A percentile compares a stretch with the other conserved stretches of the same genome.
Evolutionary conservation across 2,113 vertebrate genomes (phyloP).

Genomic region (Oryzias curvinotus): DNA sequence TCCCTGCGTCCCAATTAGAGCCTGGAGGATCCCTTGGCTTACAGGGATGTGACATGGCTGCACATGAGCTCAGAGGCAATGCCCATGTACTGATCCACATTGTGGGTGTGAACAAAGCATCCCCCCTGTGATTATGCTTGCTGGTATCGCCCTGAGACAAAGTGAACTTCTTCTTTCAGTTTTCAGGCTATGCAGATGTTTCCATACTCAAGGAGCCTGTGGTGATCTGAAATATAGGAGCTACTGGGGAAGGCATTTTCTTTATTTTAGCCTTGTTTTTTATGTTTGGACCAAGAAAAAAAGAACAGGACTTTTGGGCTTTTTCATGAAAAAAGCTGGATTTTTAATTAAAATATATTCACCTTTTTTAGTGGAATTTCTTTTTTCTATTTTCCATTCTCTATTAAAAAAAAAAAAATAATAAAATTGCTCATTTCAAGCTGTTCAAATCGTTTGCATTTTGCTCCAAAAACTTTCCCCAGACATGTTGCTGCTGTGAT

Average conservation of each 20-base stretch:
- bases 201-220: constrained; percentile 31
- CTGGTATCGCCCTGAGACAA: constrained; percentile 52
- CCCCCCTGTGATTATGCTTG: constrained; percentile 49
- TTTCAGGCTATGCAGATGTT: constrained; percentile 63
- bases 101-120: constrained; percentile 55
- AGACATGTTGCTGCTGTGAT: no score
- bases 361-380: no score
- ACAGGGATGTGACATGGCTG: constrained; percentile 62
- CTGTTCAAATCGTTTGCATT: not conserved
- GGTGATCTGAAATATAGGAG: constrained; percentile 31
- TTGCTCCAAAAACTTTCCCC: no score
- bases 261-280: constrained; percentile 30
- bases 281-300: not conserved
- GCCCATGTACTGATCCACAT: constrained; percentile 21
- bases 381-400: no score
- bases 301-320: constrained; percentile 13
- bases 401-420: not conserved
- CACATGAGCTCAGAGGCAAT: constrained; percentile 42
- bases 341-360: not conserved
- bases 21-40: constrained; percentile 52
- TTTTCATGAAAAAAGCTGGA: not conserved
- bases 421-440: not conserved
- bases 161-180: constrained; percentile 49
- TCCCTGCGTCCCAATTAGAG: constrained; percentile 69
- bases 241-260: constrained; percentile 38